Evolutionary conservation across 2,888 invertebrate genomes (phyloP), one percentile per base, ranked within the genome.

Genomic region (Agrotis puta): DNA sequence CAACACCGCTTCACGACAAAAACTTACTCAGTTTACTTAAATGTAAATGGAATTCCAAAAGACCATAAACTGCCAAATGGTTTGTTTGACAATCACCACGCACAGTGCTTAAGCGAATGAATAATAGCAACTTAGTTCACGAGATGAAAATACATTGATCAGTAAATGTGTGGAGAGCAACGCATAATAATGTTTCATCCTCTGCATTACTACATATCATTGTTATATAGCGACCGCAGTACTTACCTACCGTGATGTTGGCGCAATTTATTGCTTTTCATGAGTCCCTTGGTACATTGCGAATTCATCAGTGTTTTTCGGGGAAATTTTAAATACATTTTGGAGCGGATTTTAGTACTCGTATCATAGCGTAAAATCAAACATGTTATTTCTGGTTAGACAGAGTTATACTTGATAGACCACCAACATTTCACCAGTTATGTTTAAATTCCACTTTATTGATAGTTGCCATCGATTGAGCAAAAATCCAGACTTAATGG

Each of bases 121-220:
- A 45, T 61, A 61, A 72, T 51, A 20, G 50, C 53, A 78, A 78
- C 63, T 75, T 63, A 77, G 79, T 74, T 54, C 50, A 59, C 64
- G 53, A 70, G 27, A 65, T 66, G 51, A 43, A 79, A 70, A 72
- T 68, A 76, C 77, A 72, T 79, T 77, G 79, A 79, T 77, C 81
- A 77, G 72, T 68, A 65, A 81, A 74, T 75, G 77, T 50, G 79
- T 72, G 64, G 77, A 74, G 56, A 57, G 56, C 75, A 77, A 54
- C 67, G 63, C 80, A 80, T 79, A 77, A 69, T 69, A 75, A 77
- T 77, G 76, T 80, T 77, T 80, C 76, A 80, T 64, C 61, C 81
- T 33, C 64, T 13, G 48, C 61, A 53, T 74, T 53, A 53, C 81
- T 75, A 80, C 69, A 64, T 80, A 80, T 77, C 77, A 77, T 80